Evolutionary conservation across 2,797 vertebrate genomes (phyloP).

Genomic region (Masticophis lateralis): DNA sequence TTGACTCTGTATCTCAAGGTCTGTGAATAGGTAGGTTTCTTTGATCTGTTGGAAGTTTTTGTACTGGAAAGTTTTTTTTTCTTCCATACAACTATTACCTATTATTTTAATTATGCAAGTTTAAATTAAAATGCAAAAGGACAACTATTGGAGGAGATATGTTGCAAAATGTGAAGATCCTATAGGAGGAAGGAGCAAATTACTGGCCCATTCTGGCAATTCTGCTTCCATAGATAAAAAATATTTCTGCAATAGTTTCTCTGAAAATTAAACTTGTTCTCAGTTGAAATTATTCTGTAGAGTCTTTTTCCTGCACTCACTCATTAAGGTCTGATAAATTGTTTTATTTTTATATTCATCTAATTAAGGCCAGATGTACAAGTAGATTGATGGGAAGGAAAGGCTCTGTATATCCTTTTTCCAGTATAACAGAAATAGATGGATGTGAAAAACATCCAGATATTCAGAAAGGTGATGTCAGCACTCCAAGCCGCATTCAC

Average conservation of each 20-base stretch:
- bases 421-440: background rate
- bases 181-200: background rate
- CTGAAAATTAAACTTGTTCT: background rate
- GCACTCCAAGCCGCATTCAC: too few relatives aligned
- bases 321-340: background rate
- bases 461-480: background rate
- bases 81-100: background rate
- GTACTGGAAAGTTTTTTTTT: background rate
- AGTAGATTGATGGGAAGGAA: background rate
- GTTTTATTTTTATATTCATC: background rate
- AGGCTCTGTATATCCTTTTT: background rate
- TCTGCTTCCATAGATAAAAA: background rate
- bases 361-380: background rate
- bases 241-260: background rate
- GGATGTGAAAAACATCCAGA: background rate
- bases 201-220: too few relatives aligned
- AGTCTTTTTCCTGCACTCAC: background rate
- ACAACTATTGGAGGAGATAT: background rate
- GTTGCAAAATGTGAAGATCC: background rate
- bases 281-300: background rate
- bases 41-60: background rate
- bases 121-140: too few relatives aligned
- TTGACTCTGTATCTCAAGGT: background rate
- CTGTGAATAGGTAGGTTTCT: background rate
- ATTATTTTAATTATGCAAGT: too few relatives aligned